Percentiles rank a stretch among this genome's conserved stretches.
Conservation (phyloP, 2,888 invertebrate genomes). For the Opisthograptis luteolata region DNA sequence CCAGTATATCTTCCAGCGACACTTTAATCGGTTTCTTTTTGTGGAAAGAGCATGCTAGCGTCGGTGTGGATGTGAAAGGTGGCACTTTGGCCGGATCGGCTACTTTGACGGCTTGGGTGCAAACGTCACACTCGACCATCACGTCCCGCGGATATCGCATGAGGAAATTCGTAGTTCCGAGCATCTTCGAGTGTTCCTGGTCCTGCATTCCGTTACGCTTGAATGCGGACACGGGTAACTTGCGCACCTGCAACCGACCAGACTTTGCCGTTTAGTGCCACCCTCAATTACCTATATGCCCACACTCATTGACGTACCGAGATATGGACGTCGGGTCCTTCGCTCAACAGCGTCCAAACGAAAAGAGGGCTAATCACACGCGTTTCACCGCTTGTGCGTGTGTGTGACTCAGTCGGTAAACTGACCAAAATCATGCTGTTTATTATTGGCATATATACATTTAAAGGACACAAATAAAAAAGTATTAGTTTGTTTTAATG, state of each 20-base stretch:
- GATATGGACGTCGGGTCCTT: too few species aligned
- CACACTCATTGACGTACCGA: too few species aligned
- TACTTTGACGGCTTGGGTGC: slow-evolving; percentile 50
- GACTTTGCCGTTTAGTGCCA: slow-evolving; percentile 56
- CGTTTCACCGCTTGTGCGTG: too few species aligned
- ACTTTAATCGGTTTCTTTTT: slow-evolving; percentile 68
- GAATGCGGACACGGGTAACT: slow-evolving; percentile 72
- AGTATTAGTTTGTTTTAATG: too few species aligned
- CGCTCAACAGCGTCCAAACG: too few species aligned
- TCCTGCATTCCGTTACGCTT: slow-evolving; percentile 80
- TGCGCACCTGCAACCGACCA: slow-evolving; percentile 74
- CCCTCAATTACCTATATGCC: slow-evolving; percentile 13
- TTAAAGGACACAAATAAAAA: too few species aligned
- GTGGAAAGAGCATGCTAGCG: slow-evolving; percentile 44
- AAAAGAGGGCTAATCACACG: too few species aligned
- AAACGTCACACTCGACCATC: slow-evolving; percentile 60
- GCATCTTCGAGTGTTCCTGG: slow-evolving; percentile 69
- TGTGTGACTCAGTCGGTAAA: too few species aligned
- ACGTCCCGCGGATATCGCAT: slow-evolving; percentile 66
- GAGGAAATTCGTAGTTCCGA: slow-evolving; percentile 72
- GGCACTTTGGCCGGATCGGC: slow-evolving; percentile 69
- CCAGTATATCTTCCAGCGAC: slow-evolving; percentile 62
- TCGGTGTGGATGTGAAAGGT: slow-evolving; percentile 37
- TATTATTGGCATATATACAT: too few species aligned
- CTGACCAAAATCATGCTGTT: too few species aligned